Base-by-base conservation (phyloP, 1,140 invertebrate genomes). In the Calliopsis andreniformis region DNA sequence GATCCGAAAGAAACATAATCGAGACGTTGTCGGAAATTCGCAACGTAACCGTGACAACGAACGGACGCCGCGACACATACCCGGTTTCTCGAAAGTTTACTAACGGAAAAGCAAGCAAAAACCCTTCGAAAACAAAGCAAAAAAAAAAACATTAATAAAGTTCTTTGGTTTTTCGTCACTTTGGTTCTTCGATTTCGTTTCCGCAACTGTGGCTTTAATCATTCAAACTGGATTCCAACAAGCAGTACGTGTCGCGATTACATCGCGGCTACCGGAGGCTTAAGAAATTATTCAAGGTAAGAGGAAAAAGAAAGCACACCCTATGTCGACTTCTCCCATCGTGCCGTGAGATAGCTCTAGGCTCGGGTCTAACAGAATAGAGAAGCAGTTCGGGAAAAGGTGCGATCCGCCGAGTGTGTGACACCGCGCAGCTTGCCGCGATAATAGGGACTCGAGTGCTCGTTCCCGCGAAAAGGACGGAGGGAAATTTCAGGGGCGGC, bases 181-280 rank as follows among this genome's bases (percentile, higher is more conserved):
- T 86, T 58, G 67, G 76, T 82, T 83, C 68, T 76, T 81, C 62
- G 71, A 71, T 66, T 87, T 81, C 56, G 61, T 86, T 82, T 75
- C 47, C 69, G 84, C 79, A 89, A 90, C 85, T 87, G 90, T 91
- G 90, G 89, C 88, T 91, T 88, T 88, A 90, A 91, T 86, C 87
- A 89, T 82, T 89, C 91, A 92, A 92, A 89, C 91, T 92, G 91
- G 91, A 92, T 92, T 91, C 91, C 91, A 92, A 91, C 87, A 91
- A 92, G 89, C 91, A 92, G 83, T 92, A 89, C 87, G 85, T 92
- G 90, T 92, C 91, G 91, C 91, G 91, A 91, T 90, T 92, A 83
- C 90, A 91, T 91, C 91, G 91, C 90, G 91, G 91, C 90, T 92
- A 92, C 86, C 87, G 88, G 85, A 89, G 90, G 85, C 89, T 92